Evolutionary conservation across 2,888 invertebrate species (phyloP).

Genomic region (Miltochrista miniata): DNA sequence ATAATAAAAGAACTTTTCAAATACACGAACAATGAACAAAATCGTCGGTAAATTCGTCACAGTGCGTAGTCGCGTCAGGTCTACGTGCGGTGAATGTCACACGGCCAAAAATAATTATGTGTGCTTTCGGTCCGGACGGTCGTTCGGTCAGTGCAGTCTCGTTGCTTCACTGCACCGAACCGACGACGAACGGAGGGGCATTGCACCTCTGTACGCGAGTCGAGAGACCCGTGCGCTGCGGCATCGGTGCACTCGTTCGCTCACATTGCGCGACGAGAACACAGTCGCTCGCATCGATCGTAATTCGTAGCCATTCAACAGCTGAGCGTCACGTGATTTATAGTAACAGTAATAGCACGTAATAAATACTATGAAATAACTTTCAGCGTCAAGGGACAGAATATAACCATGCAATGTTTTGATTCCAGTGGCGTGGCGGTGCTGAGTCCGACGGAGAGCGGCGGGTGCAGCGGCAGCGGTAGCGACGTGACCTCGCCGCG

Average conservation of each 20-base stretch:
- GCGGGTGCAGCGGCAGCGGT: constrained; percentile 87
- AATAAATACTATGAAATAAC: neutral
- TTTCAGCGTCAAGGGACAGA: neutral
- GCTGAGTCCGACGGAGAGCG: constrained; percentile 89
- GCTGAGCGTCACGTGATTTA: constrained; percentile 63
- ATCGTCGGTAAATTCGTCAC: constrained; percentile 59
- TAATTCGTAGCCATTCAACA: constrained; percentile 57
- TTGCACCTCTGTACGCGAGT: constrained; percentile 61
- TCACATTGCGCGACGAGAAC: constrained; percentile 37
- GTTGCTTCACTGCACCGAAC: constrained; percentile 77
- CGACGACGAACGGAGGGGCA: constrained; percentile 72
- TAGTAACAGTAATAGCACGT: constrained; percentile 17
- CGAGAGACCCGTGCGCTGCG: constrained; percentile 37
- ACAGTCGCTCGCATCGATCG: constrained; percentile 56
- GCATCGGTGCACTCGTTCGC: constrained; percentile 34
- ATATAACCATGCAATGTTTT: neutral
- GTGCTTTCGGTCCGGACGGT: constrained; percentile 51
- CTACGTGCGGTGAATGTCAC: constrained; percentile 72
- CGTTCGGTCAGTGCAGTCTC: constrained; percentile 74
- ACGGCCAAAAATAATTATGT: constrained; percentile 72
- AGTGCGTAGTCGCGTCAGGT: constrained; percentile 43
- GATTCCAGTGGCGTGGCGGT: constrained; percentile 91
- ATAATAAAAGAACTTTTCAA: constrained; percentile 44
- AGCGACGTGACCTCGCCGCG: constrained; percentile 95
- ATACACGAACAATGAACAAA: constrained; percentile 48